A percentile compares a stretch with the other conserved stretches of the same genome.
Conservation (phyloP, 1,140 invertebrate species). For the Portunus trituberculatus region DNA sequence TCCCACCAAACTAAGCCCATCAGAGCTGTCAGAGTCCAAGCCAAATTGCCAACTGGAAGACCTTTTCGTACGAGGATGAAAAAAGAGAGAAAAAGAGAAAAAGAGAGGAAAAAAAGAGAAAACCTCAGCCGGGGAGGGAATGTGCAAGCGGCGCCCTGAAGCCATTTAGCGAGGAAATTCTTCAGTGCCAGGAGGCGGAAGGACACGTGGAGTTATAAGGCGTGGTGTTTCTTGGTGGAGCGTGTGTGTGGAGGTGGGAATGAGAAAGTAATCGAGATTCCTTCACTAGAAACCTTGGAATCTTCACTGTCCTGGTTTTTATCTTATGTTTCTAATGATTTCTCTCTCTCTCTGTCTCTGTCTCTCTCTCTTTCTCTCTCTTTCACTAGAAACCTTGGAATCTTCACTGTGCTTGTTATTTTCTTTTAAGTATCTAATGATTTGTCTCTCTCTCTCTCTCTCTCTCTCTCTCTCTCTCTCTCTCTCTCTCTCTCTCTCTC, state of each 20-base stretch:
- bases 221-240: background rate
- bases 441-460: no score
- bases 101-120: no score
- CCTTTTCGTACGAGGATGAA: background rate
- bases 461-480: no score
- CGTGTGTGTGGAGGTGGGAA: background rate
- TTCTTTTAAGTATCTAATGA: no score
- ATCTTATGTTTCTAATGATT: no score
- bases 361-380: no score
- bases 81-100: background rate
- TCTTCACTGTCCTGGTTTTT: no score
- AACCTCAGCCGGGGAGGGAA: background rate
- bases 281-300: background rate
- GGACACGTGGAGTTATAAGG: background rate
- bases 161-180: background rate
- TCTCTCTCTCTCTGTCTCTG: no score
- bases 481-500: no score
- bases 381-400: background rate
- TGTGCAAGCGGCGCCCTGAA: background rate
- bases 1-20: background rate
- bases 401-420: no score
- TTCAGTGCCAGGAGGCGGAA: background rate
- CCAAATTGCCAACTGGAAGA: constrained; percentile 5
- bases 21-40: background rate
- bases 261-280: background rate